Percentiles rank a stretch among this genome's conserved stretches.
phyloP scores from a whole-genome alignment of 1,140 invertebrate species.

The Pristionchus pacificus region DNA sequence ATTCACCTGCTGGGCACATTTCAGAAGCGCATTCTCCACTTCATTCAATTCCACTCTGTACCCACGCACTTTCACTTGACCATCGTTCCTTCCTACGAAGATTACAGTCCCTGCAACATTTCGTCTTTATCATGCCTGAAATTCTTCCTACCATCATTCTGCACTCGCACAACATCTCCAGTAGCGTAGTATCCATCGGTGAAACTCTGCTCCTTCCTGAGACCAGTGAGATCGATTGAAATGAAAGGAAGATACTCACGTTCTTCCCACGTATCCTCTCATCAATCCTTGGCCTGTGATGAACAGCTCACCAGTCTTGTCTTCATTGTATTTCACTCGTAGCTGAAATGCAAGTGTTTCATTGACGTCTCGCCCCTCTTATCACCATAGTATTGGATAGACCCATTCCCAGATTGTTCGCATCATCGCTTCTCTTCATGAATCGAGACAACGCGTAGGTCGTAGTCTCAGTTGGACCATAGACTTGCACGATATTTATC shows the following conservation, averaged over 20 bases:
- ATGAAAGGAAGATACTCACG: constrained; percentile 2
- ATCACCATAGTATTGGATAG: constrained; percentile 18
- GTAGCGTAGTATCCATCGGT: too few species aligned
- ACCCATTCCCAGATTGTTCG: constrained; percentile 27
- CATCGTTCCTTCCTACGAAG: too few species aligned
- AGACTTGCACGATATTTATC: constrained; percentile 38
- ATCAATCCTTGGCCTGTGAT: constrained; percentile 24
- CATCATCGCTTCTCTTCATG: constrained; percentile 30
- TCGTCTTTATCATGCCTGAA: too few species aligned
- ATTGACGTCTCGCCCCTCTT: background rate
- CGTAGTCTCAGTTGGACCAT: constrained; percentile 38
- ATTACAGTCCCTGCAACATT: too few species aligned
- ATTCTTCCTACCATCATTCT: too few species aligned
- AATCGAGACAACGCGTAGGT: constrained; percentile 25
- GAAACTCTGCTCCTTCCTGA: too few species aligned
- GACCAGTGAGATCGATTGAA: too few species aligned
- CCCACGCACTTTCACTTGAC: too few species aligned
- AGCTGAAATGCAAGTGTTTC: background rate
- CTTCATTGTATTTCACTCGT: background rate
- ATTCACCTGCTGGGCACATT: too few species aligned
- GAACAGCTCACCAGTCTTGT: constrained; percentile 3
- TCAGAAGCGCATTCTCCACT: too few species aligned
- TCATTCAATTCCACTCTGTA: too few species aligned
- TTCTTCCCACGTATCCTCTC: constrained; percentile 30
- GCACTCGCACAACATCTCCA: too few species aligned